Evolutionary conservation across 2,113 vertebrate genomes (phyloP).

Genomic region (human (Homo sapiens)): GRCh38 chr7:13781001-13781500

Average conservation of each 20-base stretch:
- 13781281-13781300: too few relatives aligned
- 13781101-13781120: conserved; percentile 28
- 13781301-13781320: not conserved
- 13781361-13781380: not conserved
- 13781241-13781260: too few relatives aligned
- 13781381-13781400: not conserved
- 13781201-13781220: not conserved
- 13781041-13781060: not conserved
- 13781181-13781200: not conserved
- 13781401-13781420: not conserved
- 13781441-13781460: not conserved
- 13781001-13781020: conserved; percentile 43
- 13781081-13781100: conserved; percentile 45
- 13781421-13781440: not conserved
- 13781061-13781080: conserved; percentile 32
- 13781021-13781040: conserved; percentile 57
- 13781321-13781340: not conserved
- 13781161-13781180: not conserved
- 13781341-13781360: not conserved
- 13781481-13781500: not conserved
- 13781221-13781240: not conserved
- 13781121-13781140: not conserved
- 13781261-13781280: too few relatives aligned
- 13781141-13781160: not conserved
- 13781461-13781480: not conserved